phyloP scores from a whole-genome alignment of 1,140 invertebrate species.

The Caenorhabditis latens region DNA sequence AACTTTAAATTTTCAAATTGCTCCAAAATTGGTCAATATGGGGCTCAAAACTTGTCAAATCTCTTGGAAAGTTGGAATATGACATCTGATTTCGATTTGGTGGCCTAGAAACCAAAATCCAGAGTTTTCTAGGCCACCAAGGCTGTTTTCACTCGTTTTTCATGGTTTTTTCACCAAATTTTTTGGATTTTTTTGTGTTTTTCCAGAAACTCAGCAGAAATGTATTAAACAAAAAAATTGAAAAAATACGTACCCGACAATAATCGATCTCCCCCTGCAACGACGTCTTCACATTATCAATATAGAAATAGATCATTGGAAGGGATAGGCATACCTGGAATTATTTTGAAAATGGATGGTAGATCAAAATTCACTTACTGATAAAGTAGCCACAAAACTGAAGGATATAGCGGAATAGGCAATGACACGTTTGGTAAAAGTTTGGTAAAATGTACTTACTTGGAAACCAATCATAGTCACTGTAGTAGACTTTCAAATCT shows the following conservation, averaged over 20 bases:
- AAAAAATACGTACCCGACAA: not conserved
- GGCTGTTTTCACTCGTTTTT: no score
- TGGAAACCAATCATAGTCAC: no score
- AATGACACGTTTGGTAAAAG: constrained; percentile 14
- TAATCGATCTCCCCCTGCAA: constrained; percentile 8
- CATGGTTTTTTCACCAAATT: no score
- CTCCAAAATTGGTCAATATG: no score
- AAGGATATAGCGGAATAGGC: constrained; percentile 33
- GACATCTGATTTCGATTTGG: no score
- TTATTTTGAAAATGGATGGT: not conserved
- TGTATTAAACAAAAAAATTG: not conserved
- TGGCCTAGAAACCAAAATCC: no score
- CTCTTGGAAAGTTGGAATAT: no score
- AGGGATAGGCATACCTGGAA: constrained; percentile 25
- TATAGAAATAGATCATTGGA: constrained; percentile 37
- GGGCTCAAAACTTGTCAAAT: no score
- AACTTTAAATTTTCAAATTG: not conserved
- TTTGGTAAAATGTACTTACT: no score
- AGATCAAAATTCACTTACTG: not conserved
- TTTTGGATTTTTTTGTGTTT: not conserved
- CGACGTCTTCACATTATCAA: not conserved
- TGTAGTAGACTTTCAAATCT: no score
- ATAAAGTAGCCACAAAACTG: constrained; percentile 27
- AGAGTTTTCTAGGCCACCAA: no score
- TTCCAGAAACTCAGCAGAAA: not conserved